A percentile compares a stretch with the other conserved stretches of the same genome.
Conservation (phyloP, 2,888 invertebrate species). For the Lepetodrilus schrolli region DNA sequence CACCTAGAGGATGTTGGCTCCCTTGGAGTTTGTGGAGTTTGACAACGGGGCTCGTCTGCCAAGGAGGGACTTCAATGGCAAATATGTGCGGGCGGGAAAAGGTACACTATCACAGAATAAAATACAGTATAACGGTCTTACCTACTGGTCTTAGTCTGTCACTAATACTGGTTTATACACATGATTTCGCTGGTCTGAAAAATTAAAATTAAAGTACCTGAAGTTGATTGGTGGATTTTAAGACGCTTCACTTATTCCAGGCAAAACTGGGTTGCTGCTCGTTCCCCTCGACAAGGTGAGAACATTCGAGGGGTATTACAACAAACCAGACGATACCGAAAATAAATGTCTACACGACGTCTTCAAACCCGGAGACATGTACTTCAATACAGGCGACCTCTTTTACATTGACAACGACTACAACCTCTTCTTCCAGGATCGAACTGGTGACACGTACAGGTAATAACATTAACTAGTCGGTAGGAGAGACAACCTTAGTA, state of each 20-base stretch:
- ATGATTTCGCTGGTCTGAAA: too few relatives aligned
- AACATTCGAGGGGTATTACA: conserved; percentile 83
- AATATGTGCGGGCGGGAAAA: conserved; percentile 53
- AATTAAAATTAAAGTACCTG: too few relatives aligned
- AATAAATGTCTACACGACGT: conserved; percentile 92
- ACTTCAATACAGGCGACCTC: conserved; percentile 63
- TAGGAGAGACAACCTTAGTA: too few relatives aligned
- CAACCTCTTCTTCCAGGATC: conserved; percentile 60
- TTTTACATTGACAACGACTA: conserved; percentile 56
- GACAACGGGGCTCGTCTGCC: conserved; percentile 98
- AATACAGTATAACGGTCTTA: too few relatives aligned
- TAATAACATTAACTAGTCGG: too few relatives aligned
- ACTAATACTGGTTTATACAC: too few relatives aligned
- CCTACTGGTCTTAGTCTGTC: too few relatives aligned
- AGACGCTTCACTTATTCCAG: conserved; percentile 43
- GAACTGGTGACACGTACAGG: conserved; percentile 67
- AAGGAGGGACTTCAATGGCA: conserved; percentile 83
- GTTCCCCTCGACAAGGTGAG: conserved; percentile 42
- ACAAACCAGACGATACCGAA: conserved; percentile 81
- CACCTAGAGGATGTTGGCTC: background rate
- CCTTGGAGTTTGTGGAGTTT: conserved; percentile 82
- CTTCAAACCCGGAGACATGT: conserved; percentile 85
- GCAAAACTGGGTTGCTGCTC: conserved; percentile 64
- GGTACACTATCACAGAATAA: too few relatives aligned
- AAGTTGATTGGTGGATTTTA: too few relatives aligned